phyloP scores from a whole-genome alignment of 2,113 vertebrate genomes.

The Crocuta crocuta region DNA sequence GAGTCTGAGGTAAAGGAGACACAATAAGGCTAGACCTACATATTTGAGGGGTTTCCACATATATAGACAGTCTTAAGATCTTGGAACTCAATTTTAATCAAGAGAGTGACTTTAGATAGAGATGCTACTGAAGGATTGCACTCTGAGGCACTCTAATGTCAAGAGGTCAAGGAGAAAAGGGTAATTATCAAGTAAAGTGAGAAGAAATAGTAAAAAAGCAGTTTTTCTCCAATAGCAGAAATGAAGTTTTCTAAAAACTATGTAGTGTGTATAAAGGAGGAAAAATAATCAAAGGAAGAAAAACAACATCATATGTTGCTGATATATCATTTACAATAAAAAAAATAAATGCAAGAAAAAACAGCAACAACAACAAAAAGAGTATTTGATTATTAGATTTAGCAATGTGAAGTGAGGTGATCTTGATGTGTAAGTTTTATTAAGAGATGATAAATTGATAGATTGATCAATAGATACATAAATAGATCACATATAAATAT shows the following conservation, averaged over 20 bases:
- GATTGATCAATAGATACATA: not conserved
- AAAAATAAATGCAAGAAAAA: not conserved
- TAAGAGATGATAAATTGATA: not conserved
- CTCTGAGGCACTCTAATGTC: not conserved
- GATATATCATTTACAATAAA: not conserved
- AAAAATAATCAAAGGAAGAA: not conserved
- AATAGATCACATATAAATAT: not conserved
- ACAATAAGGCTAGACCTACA: not conserved
- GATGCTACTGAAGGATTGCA: not conserved
- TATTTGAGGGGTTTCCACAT: not conserved
- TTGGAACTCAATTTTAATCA: not conserved
- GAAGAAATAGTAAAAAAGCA: not conserved
- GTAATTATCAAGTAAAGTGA: not conserved
- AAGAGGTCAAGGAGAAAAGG: not conserved
- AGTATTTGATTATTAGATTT: not conserved
- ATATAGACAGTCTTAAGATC: not conserved
- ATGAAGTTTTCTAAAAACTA: not conserved
- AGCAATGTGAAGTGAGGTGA: not conserved
- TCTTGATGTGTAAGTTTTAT: not conserved
- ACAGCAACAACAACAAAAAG: not conserved
- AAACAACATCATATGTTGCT: not conserved
- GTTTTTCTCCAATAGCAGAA: not conserved
- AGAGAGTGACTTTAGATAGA: not conserved
- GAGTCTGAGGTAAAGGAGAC: not conserved
- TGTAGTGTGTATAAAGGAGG: not conserved